Base-by-base conservation (phyloP, 2,113 vertebrate genomes). In the Pica pica region DNA sequence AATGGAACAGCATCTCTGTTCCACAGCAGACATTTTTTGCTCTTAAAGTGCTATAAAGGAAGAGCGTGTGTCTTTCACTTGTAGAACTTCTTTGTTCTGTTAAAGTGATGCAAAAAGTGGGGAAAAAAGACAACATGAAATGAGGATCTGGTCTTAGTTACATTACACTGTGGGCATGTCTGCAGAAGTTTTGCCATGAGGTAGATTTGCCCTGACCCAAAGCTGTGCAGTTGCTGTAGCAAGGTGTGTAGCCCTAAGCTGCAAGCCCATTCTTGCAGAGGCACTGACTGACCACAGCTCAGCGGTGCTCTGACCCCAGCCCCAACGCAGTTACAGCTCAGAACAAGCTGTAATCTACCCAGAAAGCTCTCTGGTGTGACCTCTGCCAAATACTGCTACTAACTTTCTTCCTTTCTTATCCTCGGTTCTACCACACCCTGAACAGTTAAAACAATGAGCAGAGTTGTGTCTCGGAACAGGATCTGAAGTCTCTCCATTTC, bases 51-150 rank as follows among this genome's bases (percentile, higher is more conserved):
- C 35, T 89, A n/a, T 76, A 59, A 71, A 86, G 31, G 39, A 89
- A 27, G 6, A 63, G 20, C 1, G 2, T 7, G 9, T 19, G 65
- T 74, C 35, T 79, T 83, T 87, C 1, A 1, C 7, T 44, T 76
- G 37, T 13, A 86, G 28, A 42, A 50, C 10, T 71, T 50, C 30
- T 68, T 57, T 82, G 27, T 24, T 37, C 26, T 44, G 20, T 35
- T 69, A 49, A 46, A 60, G 35, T 12, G 28, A 31, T 42, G 17
- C 9, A 52, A 83, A 60, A 70, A 37, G 5, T 8, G 11, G 6
- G 6, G 10, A 1, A 0, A 6, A 41, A 53, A 46, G 13, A 18
- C 23, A n/a, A 11, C 4, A 55, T n/a, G 9, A 64, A 64, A 42
- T 26, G 3, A 78, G 28, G 28, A n/a, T 75, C 37, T 82, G 21